Conservation (phyloP, 2,113 vertebrate genomes). For the Mormoops blainvillei region DNA sequence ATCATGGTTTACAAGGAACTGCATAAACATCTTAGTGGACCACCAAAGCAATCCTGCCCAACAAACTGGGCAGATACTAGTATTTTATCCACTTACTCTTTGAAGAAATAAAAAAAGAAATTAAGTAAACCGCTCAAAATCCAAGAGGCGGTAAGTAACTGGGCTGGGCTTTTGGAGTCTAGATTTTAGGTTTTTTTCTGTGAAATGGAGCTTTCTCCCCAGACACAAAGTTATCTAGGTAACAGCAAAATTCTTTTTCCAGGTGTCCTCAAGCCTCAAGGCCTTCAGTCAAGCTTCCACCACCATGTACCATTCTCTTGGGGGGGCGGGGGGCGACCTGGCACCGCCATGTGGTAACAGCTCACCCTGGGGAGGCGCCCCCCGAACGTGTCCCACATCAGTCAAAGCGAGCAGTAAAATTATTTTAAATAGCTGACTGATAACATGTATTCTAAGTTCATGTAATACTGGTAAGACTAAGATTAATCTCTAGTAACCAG, state of each 20-base stretch:
- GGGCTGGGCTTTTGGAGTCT: not conserved
- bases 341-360: not conserved
- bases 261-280: not conserved
- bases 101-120: not conserved
- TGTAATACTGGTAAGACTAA: not conserved
- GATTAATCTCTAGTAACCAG: not conserved
- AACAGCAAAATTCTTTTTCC: not conserved
- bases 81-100: not conserved
- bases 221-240: not conserved
- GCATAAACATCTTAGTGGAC: not conserved
- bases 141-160: not conserved
- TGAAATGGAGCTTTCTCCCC: not conserved
- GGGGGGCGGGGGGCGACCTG: too few relatives aligned
- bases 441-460: not conserved
- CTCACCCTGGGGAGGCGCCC: not conserved
- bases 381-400: not conserved
- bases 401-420: not conserved
- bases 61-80: not conserved
- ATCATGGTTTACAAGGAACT: not conserved
- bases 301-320: not conserved
- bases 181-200: not conserved
- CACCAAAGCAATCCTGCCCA: not conserved
- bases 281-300: not conserved
- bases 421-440: not conserved
- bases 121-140: not conserved